Evolutionary conservation across 2,888 invertebrate species (phyloP), one percentile per base, ranked within the genome.

Genomic region (Baccha elongata): DNA sequence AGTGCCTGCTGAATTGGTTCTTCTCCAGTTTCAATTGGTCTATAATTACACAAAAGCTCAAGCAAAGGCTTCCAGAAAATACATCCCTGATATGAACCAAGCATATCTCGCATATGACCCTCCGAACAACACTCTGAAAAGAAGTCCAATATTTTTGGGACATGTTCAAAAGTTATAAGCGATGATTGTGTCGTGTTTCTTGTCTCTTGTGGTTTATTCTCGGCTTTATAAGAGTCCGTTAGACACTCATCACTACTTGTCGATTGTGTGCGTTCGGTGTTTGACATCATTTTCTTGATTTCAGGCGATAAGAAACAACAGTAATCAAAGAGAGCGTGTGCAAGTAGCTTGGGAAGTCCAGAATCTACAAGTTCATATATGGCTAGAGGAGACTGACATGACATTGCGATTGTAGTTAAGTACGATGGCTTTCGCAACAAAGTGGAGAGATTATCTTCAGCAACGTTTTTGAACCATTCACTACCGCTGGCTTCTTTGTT

Each of bases 31-130:
- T 89, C 87, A 1, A 86, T 85, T 35, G 91, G 91, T 21, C 93
- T 91, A 46, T 93, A 93, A 87, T 93, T 93, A 88, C 96, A 96
- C 26, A 96, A 92, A 88, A 96, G 92, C 75, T 94, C 93, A 8
- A 98, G 92, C 80, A 98, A 91, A 3, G 96, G 95, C 52, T 94
- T 92, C 97, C 97, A 98, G 91, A 97, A 98, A n/a, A 93, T 92
- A 2, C 94, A 93, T 6, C 97, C 97, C 85, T 95, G 94, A 55
- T 92, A 91, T 0, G 94, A 93, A 11, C 97, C 97, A 52, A 98
- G 92, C 97, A 97, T 98, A 90, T 96, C 96, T 85, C 96, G 94
- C 92, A 97, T 94, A 84, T 94, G 92, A 17, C 94, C 94, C 87
- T 96, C 97, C 19, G 94, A 93, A 88, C 96, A 95, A 74, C 97